Evolutionary conservation across 1,140 invertebrate genomes (phyloP).

Genomic region (Drosophila nasuta): DNA sequence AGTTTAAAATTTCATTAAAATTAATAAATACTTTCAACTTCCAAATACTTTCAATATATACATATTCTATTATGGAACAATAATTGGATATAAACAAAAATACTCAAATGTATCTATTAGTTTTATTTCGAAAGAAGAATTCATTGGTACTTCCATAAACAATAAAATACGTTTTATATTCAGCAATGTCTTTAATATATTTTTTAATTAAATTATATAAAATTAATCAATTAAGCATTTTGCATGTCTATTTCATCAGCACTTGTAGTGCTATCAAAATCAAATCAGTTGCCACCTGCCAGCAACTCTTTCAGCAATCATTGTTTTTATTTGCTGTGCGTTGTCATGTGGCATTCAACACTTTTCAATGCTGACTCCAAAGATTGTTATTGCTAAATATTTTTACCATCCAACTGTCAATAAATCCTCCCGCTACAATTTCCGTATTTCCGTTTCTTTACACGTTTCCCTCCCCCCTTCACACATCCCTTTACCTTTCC

Average conservation of each 20-base stretch:
- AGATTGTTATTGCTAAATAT: conserved; percentile 66
- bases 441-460: conserved; percentile 41
- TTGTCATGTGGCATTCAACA: conserved; percentile 19
- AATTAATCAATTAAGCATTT: background rate
- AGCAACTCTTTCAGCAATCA: conserved; percentile 3
- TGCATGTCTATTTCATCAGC: background rate
- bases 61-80: too few relatives aligned
- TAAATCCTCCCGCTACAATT: conserved; percentile 48
- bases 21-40: too few relatives aligned
- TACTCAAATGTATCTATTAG: too few relatives aligned
- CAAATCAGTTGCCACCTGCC: background rate
- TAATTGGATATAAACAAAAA: too few relatives aligned
- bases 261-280: background rate
- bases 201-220: too few relatives aligned
- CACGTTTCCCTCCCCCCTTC: conserved; percentile 2
- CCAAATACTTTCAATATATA: too few relatives aligned
- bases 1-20: too few relatives aligned
- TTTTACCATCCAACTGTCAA: conserved; percentile 58
- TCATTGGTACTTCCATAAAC: too few relatives aligned
- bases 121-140: too few relatives aligned
- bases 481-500: background rate
- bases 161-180: too few relatives aligned
- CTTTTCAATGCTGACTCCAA: conserved; percentile 35
- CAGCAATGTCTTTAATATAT: too few relatives aligned
- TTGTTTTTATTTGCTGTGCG: conserved; percentile 9